These are phyloP conservation scores for Pluvialis apricaria DNA, from an alignment of 2,113 vertebrate species.

Conservation along the genomic window DNA sequence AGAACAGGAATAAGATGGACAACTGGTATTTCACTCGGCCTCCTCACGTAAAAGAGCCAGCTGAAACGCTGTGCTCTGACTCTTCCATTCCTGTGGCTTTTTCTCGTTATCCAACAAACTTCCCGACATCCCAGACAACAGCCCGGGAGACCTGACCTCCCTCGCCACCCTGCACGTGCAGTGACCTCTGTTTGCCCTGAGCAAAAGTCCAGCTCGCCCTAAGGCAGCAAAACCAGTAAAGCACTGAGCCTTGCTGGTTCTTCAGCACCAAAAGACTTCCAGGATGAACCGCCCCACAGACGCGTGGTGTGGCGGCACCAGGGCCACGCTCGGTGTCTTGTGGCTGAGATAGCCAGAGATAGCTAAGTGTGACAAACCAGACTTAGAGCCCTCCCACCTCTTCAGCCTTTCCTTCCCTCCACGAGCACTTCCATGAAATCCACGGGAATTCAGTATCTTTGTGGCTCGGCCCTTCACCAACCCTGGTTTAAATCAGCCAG, in stretches of 20 bases:
- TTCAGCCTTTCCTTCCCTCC: background rate
- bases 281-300: background rate
- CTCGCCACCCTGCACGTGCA: background rate
- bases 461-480: background rate
- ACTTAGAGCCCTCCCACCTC: background rate
- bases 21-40: background rate
- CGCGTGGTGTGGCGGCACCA: accelerated
- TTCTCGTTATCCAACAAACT: background rate
- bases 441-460: background rate
- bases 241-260: background rate
- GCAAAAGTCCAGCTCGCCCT: background rate
- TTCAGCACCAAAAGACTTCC: background rate
- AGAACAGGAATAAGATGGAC: background rate
- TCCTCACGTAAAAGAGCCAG: background rate
- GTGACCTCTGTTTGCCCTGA: background rate
- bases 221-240: background rate
- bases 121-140: background rate
- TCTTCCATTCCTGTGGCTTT: background rate
- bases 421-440: background rate
- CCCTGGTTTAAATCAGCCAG: background rate
- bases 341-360: background rate
- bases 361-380: background rate
- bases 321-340: background rate
- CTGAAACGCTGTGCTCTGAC: background rate
- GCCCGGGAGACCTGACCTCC: background rate